A percentile compares a stretch with the other conserved stretches of the same genome.
These are phyloP conservation scores for Pollenia labialis DNA, from an alignment of 2,888 invertebrate genomes.

Conservation along the genomic window DNA sequence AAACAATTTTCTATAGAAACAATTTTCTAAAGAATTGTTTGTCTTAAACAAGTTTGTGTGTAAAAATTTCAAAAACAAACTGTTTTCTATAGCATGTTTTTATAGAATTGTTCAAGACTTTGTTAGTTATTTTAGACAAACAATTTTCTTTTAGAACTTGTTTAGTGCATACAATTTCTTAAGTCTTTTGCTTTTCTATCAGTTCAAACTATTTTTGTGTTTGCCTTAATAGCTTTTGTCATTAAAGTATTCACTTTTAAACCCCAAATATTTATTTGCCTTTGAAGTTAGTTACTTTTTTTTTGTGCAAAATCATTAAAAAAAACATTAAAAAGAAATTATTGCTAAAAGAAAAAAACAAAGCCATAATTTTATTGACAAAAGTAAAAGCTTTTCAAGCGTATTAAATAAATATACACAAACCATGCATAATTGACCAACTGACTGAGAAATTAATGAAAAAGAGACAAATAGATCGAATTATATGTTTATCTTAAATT, in stretches of 20 bases:
- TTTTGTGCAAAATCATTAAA: constrained; percentile 27
- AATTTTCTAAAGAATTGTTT: too few species aligned
- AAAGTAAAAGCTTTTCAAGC: constrained; percentile 63
- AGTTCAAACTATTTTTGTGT: not conserved
- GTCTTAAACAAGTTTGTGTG: too few species aligned
- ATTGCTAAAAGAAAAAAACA: not conserved
- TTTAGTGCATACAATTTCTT: not conserved
- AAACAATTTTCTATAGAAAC: too few species aligned
- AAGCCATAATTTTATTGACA: constrained; percentile 40
- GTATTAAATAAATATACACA: constrained; percentile 9
- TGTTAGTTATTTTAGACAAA: not conserved
- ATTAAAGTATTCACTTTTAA: constrained; percentile 34
- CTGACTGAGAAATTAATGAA: constrained; percentile 35
- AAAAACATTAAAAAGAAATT: constrained; percentile 44
- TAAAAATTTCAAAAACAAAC: not conserved
- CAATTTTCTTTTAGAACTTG: not conserved
- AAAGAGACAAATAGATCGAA: constrained; percentile 29
- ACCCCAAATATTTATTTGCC: constrained; percentile 27
- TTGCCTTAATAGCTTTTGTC: constrained; percentile 47
- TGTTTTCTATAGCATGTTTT: not conserved
- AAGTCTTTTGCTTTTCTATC: not conserved
- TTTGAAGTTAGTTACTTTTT: constrained; percentile 7
- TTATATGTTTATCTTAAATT: not conserved
- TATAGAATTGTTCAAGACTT: not conserved
- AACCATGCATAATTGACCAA: constrained; percentile 53